Evolutionary conservation across 2,888 invertebrate species (phyloP).

Genomic region (Oscheius myriophilus): DNA sequence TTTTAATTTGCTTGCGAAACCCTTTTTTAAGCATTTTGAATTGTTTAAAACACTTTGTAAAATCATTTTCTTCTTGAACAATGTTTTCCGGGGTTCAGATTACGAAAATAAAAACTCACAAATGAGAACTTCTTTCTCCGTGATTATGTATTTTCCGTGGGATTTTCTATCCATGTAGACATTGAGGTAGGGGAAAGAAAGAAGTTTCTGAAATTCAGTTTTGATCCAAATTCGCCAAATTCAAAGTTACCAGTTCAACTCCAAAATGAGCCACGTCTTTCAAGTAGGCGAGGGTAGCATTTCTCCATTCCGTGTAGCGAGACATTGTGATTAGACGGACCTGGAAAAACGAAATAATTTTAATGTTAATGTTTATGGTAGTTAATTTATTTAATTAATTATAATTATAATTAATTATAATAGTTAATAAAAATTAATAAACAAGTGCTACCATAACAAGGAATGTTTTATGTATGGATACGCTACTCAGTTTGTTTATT

Average conservation of each 20-base stretch:
- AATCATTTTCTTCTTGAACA: too few species aligned
- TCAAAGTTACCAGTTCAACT: neutral
- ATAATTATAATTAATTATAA: too few species aligned
- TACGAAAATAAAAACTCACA: neutral
- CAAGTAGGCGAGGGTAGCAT: slow-evolving; percentile 1
- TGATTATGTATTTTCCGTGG: slow-evolving; percentile 13
- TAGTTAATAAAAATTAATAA: too few species aligned
- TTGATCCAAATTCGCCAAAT: neutral
- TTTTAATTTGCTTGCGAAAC: too few species aligned
- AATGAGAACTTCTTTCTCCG: slow-evolving; percentile 10
- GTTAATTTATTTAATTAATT: too few species aligned
- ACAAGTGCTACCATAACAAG: too few species aligned
- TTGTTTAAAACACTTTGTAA: too few species aligned
- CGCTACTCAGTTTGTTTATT: too few species aligned
- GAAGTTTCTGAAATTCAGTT: slow-evolving; percentile 3
- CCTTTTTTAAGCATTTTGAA: too few species aligned
- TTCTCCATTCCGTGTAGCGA: neutral
- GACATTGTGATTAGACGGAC: slow-evolving; percentile 15
- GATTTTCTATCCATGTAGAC: slow-evolving; percentile 19
- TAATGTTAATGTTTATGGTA: too few species aligned
- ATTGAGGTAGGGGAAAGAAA: slow-evolving; percentile 11
- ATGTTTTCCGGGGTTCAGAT: too few species aligned
- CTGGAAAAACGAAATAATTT: neutral
- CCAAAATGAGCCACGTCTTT: neutral
- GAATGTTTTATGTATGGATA: too few species aligned